Base-by-base conservation (phyloP, 2,113 vertebrate genomes). In the Eurypyga helias region DNA sequence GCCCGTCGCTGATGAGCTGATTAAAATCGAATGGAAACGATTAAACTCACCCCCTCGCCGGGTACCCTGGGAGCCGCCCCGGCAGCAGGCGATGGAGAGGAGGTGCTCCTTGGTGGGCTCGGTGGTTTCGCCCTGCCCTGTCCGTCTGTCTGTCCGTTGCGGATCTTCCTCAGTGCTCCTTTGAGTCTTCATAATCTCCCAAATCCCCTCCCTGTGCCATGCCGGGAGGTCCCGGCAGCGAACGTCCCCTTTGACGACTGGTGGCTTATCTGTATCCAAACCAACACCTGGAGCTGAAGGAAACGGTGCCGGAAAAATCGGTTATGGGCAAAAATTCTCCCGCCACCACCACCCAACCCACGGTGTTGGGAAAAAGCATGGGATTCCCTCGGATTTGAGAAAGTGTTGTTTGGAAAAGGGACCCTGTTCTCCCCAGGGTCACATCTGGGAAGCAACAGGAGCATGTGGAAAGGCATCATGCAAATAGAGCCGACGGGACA, bases 141-240 rank as follows among this genome's bases (percentile, higher is more conserved):
- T 52, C 46, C 0, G 0, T 71, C 57, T 57, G 0, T 71, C 57
- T 57, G 55, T 73, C 54, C 5, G 0, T 20, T 1, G 2, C 5
- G 55, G 77, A 10, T 51, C n/a, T 25, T 19, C 4, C 26, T 20
- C 38, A 48, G 29, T 29, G 41, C 41, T 80, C 58, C 5, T 82
- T 29, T 3, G 1, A 77, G 46, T 24, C 18, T 57, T n/a, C 0
- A 0, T 34, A 14, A 87, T 34, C 69, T 45, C 67, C 2, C 17
- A 71, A 54, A 84, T 77, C 79, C 65, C 9, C 1, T 84, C 33
- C 7, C n/a, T 9, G 46, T 0, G 25, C 75, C 1, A 6, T 61
- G 16, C 15, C 2, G 0, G 55, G 65, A 64, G 31, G 36, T 73
- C 45, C 54, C 0, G 0, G 65, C 34, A 75, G 52, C 36, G 29